Evolutionary conservation across 2,113 vertebrate species (phyloP).

Genomic region (Microcebus ravelobensis): DNA sequence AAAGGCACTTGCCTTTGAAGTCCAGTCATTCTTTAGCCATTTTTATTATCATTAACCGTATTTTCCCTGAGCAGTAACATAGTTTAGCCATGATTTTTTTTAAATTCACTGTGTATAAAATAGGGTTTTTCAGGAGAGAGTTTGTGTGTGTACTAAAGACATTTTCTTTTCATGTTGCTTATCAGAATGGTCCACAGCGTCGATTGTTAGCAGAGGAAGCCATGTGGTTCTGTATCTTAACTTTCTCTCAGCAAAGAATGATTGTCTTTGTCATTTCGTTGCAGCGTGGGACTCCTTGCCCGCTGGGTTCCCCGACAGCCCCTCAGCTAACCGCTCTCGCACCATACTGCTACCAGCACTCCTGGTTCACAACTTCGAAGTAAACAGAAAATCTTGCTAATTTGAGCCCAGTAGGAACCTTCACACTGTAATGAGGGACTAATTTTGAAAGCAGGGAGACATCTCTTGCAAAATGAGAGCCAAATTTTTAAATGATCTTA

Average conservation of each 20-base stretch:
- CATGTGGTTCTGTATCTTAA: not conserved
- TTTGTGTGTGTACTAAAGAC: not conserved
- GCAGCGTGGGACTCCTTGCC: conserved; percentile 39
- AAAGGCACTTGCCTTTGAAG: not conserved
- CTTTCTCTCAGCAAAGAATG: not conserved
- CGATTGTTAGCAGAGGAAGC: conserved; percentile 42
- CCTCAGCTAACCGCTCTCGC: conserved; percentile 48
- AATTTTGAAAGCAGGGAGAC: conserved; percentile 75
- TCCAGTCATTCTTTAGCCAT: not conserved
- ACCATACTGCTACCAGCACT: conserved; percentile 49
- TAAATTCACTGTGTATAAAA: conserved; percentile 12
- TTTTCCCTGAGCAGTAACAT: not conserved
- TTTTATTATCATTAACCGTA: not conserved
- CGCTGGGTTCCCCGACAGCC: conserved; percentile 68
- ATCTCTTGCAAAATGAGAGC: conserved; percentile 62
- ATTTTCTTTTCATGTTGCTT: conserved; percentile 28
- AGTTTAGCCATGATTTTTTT: not conserved
- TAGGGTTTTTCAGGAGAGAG: conserved; percentile 42
- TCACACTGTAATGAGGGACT: conserved; percentile 65
- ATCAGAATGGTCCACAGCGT: not conserved
- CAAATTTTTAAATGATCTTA: conserved; percentile 75
- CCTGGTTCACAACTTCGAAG: conserved; percentile 78
- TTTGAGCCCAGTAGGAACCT: conserved; percentile 68
- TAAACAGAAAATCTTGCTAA: conserved; percentile 84
- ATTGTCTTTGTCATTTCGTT: conserved; percentile 48